These are phyloP conservation scores for Columbina picui DNA, from an alignment of 2,113 vertebrate genomes.

Conservation along the genomic window DNA sequence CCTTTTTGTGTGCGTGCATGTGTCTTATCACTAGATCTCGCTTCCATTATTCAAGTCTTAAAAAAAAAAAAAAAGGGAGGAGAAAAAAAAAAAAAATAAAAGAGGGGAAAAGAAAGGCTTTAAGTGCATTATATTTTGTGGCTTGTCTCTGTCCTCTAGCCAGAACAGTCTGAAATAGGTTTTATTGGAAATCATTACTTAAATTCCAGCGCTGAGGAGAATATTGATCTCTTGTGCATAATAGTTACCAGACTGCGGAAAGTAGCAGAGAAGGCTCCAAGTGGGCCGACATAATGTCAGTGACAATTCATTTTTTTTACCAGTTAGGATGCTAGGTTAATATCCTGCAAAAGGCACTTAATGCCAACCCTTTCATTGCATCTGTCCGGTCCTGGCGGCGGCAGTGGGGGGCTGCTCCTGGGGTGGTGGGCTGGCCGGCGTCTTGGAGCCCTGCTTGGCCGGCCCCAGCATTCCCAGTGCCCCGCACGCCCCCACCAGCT, in stretches of 20 bases:
- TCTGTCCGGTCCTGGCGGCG: constrained; percentile 63
- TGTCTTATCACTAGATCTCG: constrained; percentile 81
- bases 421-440: constrained; percentile 53
- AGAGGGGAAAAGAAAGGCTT: neutral
- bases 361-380: constrained; percentile 75
- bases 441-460: constrained; percentile 33
- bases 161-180: constrained; percentile 73
- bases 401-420: constrained; percentile 61
- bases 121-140: constrained; percentile 69
- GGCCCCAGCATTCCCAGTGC: constrained; percentile 49
- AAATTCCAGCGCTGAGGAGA: constrained; percentile 72
- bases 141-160: constrained; percentile 74
- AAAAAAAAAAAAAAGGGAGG: neutral
- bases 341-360: constrained; percentile 84
- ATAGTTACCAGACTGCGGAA: constrained; percentile 81
- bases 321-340: constrained; percentile 81
- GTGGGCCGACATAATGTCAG: constrained; percentile 74
- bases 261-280: constrained; percentile 73
- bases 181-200: constrained; percentile 87
- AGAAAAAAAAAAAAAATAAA: neutral
- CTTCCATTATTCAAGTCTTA: constrained; percentile 78
- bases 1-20: constrained; percentile 32
- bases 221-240: constrained; percentile 76
- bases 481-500: constrained; percentile 67
- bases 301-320: constrained; percentile 81